Conservation (phyloP, 1,140 invertebrate genomes). For the Littorina saxatilis region DNA sequence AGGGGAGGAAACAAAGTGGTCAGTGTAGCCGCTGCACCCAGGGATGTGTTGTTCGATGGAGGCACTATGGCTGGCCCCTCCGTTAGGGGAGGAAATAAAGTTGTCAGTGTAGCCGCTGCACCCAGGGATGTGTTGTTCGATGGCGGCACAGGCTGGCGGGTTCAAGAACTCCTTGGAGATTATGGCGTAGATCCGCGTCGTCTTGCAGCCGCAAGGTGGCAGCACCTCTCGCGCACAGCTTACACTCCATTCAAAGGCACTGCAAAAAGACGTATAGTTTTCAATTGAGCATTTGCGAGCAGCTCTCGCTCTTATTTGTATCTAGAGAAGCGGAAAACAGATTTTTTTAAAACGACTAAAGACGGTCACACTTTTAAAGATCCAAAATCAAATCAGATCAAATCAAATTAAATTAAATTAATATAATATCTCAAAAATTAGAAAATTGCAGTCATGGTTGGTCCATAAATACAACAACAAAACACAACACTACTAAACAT, state of each 20-base stretch:
- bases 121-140: not conserved
- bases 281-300: no score
- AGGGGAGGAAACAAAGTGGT: not conserved
- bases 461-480: no score
- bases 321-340: no score
- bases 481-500: not conserved
- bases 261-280: not conserved
- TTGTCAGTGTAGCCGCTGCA: not conserved
- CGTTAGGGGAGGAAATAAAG: not conserved
- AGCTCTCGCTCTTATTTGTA: no score
- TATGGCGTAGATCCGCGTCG: conserved; percentile 1
- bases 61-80: not conserved
- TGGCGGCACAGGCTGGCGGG: conserved; percentile 4
- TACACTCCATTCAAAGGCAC: not conserved
- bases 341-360: no score
- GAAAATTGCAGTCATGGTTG: not conserved
- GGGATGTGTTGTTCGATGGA: not conserved
- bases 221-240: conserved; percentile 1
- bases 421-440: no score
- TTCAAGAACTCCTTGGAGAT: conserved; percentile 10
- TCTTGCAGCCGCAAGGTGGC: conserved; percentile 24
- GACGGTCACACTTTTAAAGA: no score
- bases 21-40: not conserved
- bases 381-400: no score
- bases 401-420: no score